phyloP scores from a whole-genome alignment of 2,113 vertebrate genomes.

The Anarrhichthys ocellatus region DNA sequence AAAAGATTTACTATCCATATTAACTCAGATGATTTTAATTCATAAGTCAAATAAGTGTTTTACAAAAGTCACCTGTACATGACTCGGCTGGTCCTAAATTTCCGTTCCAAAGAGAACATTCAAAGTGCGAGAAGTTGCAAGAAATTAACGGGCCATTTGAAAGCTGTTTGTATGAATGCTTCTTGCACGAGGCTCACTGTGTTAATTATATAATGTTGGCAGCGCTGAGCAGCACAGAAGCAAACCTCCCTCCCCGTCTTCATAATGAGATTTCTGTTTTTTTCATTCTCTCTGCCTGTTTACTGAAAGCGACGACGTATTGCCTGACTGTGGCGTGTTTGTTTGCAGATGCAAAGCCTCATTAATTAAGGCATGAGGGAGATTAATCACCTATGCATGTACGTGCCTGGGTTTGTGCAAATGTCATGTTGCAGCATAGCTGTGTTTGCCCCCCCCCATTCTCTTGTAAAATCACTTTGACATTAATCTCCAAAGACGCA shows the following conservation, averaged over 20 bases:
- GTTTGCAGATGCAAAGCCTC: conserved; percentile 49
- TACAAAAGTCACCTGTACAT: neutral
- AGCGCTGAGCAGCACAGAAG: neutral
- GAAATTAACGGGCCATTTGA: neutral
- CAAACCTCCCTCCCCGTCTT: neutral
- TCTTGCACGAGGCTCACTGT: neutral
- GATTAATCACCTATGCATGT: conserved; percentile 49
- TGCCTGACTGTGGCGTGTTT: conserved; percentile 17
- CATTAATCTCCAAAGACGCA: conserved; percentile 1
- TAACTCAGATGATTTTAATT: too few species aligned
- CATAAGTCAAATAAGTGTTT: neutral
- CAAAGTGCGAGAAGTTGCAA: neutral
- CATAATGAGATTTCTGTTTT: conserved; percentile 17
- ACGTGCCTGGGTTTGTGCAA: conserved; percentile 21
- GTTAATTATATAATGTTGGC: neutral
- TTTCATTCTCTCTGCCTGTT: conserved; percentile 37
- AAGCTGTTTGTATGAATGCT: neutral
- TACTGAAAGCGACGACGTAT: conserved; percentile 15
- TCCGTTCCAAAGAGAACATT: neutral
- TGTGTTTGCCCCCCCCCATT: neutral
- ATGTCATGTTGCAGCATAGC: neutral
- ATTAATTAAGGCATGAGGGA: conserved; percentile 38
- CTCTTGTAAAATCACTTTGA: conserved; percentile 7
- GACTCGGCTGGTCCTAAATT: too few species aligned
- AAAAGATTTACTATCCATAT: neutral